Conservation (phyloP, 1,140 invertebrate species). For the Lepeophtheirus salmonis region DNA sequence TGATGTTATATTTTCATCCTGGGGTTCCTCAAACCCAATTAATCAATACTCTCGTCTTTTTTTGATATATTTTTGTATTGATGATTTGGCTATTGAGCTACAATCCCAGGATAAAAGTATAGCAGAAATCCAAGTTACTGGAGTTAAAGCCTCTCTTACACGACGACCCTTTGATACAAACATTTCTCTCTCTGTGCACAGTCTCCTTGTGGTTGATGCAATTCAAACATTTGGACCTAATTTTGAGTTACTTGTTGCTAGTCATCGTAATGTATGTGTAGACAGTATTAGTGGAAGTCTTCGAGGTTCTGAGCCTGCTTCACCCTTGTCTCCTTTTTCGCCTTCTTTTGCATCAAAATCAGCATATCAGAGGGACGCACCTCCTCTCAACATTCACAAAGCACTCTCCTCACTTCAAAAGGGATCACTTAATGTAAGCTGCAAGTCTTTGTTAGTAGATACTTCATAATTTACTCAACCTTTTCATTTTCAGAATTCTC, state of each 20-base stretch:
- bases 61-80: conserved; percentile 65
- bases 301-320: conserved; percentile 69
- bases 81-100: conserved; percentile 61
- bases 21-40: neutral
- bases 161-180: conserved; percentile 48
- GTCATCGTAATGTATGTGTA: conserved; percentile 84
- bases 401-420: conserved; percentile 10
- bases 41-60: conserved; percentile 39
- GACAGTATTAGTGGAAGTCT: conserved; percentile 82
- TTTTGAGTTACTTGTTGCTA: conserved; percentile 79
- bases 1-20: neutral
- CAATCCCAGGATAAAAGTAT: conserved; percentile 61
- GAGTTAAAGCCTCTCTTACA: conserved; percentile 53
- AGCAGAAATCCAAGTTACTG: conserved; percentile 55
- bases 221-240: conserved; percentile 82
- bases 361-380: conserved; percentile 24
- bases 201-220: conserved; percentile 74
- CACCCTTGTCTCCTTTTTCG: conserved; percentile 48
- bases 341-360: conserved; percentile 35
- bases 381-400: neutral
- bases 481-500: neutral
- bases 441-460: neutral
- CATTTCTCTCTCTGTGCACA: conserved; percentile 67
- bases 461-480: neutral
- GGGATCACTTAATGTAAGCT: neutral